phyloP scores from a whole-genome alignment of 2,797 vertebrate species.

The Psittacula derbiana region DNA sequence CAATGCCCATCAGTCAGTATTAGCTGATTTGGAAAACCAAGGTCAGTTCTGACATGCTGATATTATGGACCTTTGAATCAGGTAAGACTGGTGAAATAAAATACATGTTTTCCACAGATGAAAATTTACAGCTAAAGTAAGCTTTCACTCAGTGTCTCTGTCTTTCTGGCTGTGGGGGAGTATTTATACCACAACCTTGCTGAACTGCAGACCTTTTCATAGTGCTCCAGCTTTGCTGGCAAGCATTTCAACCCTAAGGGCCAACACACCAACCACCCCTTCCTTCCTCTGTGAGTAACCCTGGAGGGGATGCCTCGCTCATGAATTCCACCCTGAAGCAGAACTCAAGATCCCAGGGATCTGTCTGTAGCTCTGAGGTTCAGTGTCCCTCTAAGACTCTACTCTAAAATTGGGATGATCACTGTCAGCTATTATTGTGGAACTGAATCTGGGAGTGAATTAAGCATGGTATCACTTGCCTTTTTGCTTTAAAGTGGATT shows the following conservation, averaged over 20 bases:
- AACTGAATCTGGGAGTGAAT: background rate
- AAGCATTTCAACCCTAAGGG: background rate
- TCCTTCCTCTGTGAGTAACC: conserved; percentile 11
- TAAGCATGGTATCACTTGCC: background rate
- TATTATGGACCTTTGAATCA: background rate
- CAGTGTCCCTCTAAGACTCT: background rate
- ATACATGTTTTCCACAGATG: conserved; percentile 28
- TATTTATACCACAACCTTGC: background rate
- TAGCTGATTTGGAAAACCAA: background rate
- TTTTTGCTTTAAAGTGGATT: background rate
- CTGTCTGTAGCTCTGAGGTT: background rate
- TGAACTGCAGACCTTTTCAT: conserved; percentile 32
- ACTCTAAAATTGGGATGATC: background rate
- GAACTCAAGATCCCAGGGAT: background rate
- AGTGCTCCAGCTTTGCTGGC: conserved; percentile 13
- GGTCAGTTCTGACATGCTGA: background rate
- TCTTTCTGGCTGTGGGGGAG: background rate
- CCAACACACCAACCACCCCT: background rate
- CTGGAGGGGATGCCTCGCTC: background rate
- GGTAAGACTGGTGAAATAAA: background rate
- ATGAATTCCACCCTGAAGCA: background rate
- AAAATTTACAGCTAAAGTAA: conserved; percentile 17
- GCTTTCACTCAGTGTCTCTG: background rate
- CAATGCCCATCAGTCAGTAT: background rate
- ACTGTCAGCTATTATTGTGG: background rate